Conservation (phyloP, 2,113 vertebrate species). For the Mustela nigripes region DNA sequence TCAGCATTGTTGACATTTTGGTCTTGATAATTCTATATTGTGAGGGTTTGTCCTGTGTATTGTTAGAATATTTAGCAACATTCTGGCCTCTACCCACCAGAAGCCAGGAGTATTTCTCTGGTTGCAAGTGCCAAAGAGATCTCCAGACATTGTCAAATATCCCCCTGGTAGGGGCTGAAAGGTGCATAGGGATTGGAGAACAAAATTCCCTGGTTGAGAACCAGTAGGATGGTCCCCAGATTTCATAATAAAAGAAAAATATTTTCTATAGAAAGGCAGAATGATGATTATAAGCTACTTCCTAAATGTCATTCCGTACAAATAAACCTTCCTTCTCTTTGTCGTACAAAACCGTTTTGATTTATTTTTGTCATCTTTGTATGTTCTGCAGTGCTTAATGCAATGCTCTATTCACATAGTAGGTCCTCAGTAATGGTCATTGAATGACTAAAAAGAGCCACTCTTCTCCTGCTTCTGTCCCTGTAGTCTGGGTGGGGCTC, state of each 20-base stretch:
- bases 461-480: background rate
- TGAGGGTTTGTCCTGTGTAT: background rate
- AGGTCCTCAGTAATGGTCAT: background rate
- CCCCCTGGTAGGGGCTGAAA: background rate
- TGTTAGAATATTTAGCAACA: background rate
- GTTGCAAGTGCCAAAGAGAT: background rate
- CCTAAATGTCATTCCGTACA: background rate
- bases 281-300: background rate
- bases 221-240: background rate
- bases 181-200: too few species aligned
- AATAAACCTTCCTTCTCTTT: background rate
- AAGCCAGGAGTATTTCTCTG: background rate
- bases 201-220: background rate
- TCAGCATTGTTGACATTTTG: background rate
- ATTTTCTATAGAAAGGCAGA: background rate
- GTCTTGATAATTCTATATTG: background rate
- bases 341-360: background rate
- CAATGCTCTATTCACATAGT: background rate
- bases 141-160: background rate
- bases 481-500: fast-evolving
- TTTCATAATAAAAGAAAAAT: constrained; percentile 28
- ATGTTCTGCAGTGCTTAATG: background rate
- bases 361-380: background rate
- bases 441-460: background rate
- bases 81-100: background rate